Base-by-base conservation (phyloP, 2,797 vertebrate genomes). In the Leuciscus waleckii region DNA sequence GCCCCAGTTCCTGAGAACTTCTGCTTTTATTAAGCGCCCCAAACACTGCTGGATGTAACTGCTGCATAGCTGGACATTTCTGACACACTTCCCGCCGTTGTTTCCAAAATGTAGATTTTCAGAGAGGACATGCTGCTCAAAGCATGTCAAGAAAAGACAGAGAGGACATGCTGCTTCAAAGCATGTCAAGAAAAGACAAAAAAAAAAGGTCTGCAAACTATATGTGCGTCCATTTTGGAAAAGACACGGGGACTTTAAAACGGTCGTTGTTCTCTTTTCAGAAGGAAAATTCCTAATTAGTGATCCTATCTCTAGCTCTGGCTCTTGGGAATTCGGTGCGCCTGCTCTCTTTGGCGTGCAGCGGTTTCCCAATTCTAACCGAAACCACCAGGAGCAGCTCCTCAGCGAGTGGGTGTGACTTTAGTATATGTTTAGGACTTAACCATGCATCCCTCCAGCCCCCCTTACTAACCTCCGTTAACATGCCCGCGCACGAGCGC, bases 231-330 rank as follows among this genome's bases (percentile, higher is more conserved):
- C 82, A 85, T 85, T 81, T 85, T 78, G 61, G n/a, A 67, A 65
- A 67, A 37, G 43, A 76, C 76, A 67, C 29, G 4, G 17, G n/a
- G 5, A 49, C 26, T 32, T 58, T 51, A 35, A 43, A 76, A 88
- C 87, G 88, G 89, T 83, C 88, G 92, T 91, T 92, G 89, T 83
- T 92, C 92, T 92, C 91, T 92, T 93, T 93, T 92, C 94, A 93
- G 90, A 91, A 94, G 93, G 94, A 94, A 95, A 95, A 96, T 96
- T 95, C 95, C 95, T 95, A 94, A 94, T 96, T 94, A 95, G 93
- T 94, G 95, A 94, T 94, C 95, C 94, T 94, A 92, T 94, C 91
- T 93, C 94, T 94, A 94, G 87, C 91, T 93, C 94, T 94, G 94
- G 87, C 91, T 89, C 86, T 85, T 67, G 88, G 88, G 90, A 89